phyloP scores from a whole-genome alignment of 2,797 vertebrate genomes.

The Lepus townsendii region DNA sequence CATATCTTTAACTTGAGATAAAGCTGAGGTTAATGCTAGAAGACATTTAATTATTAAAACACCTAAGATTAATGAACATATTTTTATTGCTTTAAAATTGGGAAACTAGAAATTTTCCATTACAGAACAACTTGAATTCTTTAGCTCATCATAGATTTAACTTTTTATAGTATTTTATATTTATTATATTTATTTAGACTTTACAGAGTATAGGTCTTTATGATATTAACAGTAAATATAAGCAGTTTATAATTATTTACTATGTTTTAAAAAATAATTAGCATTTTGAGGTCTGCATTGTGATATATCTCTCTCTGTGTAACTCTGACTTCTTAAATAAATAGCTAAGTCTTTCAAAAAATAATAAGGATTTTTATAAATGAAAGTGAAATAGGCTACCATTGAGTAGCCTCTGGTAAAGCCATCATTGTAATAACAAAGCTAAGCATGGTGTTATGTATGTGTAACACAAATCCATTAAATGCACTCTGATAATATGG shows the following conservation, averaged over 20 bases:
- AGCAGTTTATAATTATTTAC: background rate
- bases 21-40: background rate
- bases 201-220: background rate
- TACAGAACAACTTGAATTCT: background rate
- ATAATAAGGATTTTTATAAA: conserved; percentile 18
- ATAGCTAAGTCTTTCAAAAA: background rate
- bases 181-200: conserved; percentile 26
- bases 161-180: background rate
- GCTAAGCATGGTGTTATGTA: background rate
- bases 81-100: background rate
- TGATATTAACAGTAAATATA: background rate
- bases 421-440: background rate
- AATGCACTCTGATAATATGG: background rate
- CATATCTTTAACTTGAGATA: background rate
- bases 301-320: too few relatives aligned
- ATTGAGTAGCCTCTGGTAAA: background rate
- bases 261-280: background rate
- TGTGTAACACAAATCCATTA: background rate
- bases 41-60: background rate
- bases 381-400: background rate
- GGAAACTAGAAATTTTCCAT: background rate
- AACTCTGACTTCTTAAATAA: too few relatives aligned
- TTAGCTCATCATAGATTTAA: background rate
- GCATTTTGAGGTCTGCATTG: too few relatives aligned
- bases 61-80: background rate